A percentile compares a stretch with the other conserved stretches of the same genome.
Conservation (phyloP, 2,888 invertebrate genomes). For the Caenorhabditis becei region DNA sequence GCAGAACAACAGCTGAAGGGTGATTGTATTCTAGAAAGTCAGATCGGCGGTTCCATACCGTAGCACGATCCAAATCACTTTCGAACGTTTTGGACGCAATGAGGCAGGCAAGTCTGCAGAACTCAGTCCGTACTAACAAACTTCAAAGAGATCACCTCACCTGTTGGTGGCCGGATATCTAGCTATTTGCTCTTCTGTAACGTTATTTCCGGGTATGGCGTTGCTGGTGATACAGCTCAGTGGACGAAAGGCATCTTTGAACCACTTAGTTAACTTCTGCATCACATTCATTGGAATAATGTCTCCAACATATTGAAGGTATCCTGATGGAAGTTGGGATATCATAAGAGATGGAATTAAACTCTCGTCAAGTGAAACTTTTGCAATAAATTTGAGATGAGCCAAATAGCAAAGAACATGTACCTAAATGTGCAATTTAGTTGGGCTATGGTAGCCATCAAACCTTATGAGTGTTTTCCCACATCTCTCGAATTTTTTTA, state of each 20-base stretch:
- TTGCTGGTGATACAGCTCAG: constrained; percentile 26
- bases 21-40: background rate
- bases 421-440: constrained; percentile 31
- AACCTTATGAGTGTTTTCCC: constrained; percentile 69
- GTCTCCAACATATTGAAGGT: constrained; percentile 50
- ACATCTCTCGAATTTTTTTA: constrained; percentile 60
- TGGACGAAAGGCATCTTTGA: constrained; percentile 58
- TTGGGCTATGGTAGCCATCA: no score
- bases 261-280: constrained; percentile 65
- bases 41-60: constrained; percentile 26
- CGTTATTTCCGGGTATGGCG: constrained; percentile 16
- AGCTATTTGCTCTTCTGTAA: constrained; percentile 38
- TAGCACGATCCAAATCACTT: constrained; percentile 65
- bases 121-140: background rate
- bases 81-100: constrained; percentile 63
- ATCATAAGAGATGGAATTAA: constrained; percentile 67
- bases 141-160: constrained; percentile 2
- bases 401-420: constrained; percentile 66
- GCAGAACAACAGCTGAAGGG: constrained; percentile 65
- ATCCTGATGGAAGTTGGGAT: constrained; percentile 49
- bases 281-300: constrained; percentile 46
- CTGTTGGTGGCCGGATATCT: constrained; percentile 47
- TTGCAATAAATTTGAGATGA: constrained; percentile 58
- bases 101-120: constrained; percentile 37
- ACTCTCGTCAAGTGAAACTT: constrained; percentile 58